phyloP scores from a whole-genome alignment of 2,113 vertebrate species.

The Donacobius atricapilla region DNA sequence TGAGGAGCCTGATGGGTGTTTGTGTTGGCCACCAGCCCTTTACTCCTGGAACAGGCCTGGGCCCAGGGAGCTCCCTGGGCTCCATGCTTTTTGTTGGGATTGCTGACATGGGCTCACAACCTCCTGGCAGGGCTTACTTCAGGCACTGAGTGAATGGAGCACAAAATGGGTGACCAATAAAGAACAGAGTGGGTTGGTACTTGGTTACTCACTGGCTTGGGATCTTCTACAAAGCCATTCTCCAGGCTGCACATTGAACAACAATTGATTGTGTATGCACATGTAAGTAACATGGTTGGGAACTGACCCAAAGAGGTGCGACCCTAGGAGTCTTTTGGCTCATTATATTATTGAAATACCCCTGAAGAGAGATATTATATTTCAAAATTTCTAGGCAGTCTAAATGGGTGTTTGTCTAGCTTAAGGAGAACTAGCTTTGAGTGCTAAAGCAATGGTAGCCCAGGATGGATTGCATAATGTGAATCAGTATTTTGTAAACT shows the following conservation, averaged over 20 bases:
- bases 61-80: neutral
- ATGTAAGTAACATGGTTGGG: neutral
- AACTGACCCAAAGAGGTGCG: neutral
- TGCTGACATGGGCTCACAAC: neutral
- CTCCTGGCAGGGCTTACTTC: neutral
- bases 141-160: neutral
- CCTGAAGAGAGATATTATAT: neutral
- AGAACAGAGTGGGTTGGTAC: neutral
- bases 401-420: neutral
- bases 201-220: neutral
- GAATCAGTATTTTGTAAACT: neutral
- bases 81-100: neutral
- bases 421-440: neutral
- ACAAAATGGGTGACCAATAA: neutral
- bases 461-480: neutral
- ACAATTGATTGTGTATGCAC: accelerated
- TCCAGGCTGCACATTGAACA: neutral
- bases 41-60: neutral
- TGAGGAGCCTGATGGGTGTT: neutral
- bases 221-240: neutral
- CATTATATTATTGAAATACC: neutral
- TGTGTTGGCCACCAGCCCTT: neutral
- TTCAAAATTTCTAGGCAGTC: neutral
- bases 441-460: neutral
- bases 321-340: neutral